These are phyloP conservation scores for Indicator maculatus DNA, from an alignment of 2,113 vertebrate species.

Conservation along the genomic window DNA sequence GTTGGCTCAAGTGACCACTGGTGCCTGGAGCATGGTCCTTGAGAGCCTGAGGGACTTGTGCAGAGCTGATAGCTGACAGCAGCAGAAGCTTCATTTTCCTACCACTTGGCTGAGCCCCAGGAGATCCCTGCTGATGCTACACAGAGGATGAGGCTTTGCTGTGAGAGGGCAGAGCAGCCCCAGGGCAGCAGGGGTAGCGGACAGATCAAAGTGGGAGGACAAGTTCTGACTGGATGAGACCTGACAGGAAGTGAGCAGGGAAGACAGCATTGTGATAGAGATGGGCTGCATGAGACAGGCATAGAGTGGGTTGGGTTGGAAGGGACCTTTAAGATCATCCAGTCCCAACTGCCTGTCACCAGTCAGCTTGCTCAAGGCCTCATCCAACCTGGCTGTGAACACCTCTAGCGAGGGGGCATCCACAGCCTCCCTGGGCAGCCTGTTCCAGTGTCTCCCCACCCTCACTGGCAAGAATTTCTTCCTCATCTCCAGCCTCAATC, in stretches of 20 bases:
- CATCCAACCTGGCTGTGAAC: too few species aligned
- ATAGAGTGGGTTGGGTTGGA: too few species aligned
- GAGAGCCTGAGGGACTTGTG: background rate
- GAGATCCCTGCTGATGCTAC: background rate
- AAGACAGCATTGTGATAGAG: background rate
- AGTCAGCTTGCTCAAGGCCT: too few species aligned
- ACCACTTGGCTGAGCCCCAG: background rate
- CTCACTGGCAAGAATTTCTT: too few species aligned
- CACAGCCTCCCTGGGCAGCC: too few species aligned
- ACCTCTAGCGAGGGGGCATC: too few species aligned
- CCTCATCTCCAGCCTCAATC: too few species aligned
- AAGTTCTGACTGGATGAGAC: background rate
- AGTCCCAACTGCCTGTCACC: too few species aligned
- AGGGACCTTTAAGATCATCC: too few species aligned
- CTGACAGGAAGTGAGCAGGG: background rate
- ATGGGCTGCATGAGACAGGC: background rate
- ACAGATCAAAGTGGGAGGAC: background rate
- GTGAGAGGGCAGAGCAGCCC: background rate
- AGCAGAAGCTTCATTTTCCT: background rate
- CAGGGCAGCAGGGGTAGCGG: background rate
- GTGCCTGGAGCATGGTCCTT: background rate
- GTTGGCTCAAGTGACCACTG: background rate
- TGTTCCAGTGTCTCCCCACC: too few species aligned
- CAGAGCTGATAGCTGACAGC: background rate
- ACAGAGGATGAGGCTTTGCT: background rate